These are phyloP conservation scores for Anabacerthia variegaticeps DNA, from an alignment of 2,797 vertebrate species.

Conservation along the genomic window DNA sequence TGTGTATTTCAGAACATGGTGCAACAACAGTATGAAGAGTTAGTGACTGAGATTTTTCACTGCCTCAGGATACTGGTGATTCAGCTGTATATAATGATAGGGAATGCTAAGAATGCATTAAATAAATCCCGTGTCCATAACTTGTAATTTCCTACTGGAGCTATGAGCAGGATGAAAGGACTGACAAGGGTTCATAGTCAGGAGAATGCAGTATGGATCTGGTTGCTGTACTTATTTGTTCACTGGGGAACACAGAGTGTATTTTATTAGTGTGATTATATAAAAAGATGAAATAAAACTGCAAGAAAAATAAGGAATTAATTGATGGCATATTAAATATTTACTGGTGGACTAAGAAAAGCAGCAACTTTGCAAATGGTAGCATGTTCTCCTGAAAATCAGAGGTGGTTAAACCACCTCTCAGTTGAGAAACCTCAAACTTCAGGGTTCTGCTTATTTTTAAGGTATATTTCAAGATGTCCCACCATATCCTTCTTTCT, in stretches of 20 bases:
- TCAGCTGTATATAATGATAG: constrained; percentile 67
- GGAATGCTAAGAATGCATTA: constrained; percentile 55
- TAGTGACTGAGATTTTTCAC: constrained; percentile 67
- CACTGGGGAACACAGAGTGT: not conserved
- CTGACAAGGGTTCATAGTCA: constrained; percentile 12
- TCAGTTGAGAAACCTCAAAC: not conserved
- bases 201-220: not conserved
- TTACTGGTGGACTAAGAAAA: constrained; percentile 13
- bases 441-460: not conserved
- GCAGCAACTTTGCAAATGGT: not conserved
- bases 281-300: constrained; percentile 4
- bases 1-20: constrained; percentile 64
- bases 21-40: constrained; percentile 59
- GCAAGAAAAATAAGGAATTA: not conserved
- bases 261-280: not conserved
- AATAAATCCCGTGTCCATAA: constrained; percentile 59
- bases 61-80: constrained; percentile 63
- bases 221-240: not conserved
- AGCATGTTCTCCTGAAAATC: constrained; percentile 9
- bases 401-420: not conserved
- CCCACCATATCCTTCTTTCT: not conserved
- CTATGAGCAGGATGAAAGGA: constrained; percentile 16
- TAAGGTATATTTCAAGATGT: not conserved
- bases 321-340: not conserved
- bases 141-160: constrained; percentile 49